Evolutionary conservation across 2,888 invertebrate species (phyloP).

Genomic region (Marronus borbonicus): DNA sequence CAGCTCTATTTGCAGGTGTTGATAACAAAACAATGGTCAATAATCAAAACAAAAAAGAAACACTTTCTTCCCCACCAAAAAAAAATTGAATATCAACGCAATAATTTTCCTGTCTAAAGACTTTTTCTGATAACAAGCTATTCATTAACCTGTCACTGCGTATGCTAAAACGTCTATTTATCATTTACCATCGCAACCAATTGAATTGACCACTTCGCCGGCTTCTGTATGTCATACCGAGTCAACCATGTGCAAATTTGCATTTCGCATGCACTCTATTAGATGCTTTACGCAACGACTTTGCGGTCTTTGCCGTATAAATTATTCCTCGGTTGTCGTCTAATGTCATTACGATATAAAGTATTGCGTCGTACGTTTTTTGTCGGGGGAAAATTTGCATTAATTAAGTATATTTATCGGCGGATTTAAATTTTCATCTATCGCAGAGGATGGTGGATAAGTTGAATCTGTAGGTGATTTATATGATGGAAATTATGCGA

Average conservation of each 20-base stretch:
- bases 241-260: background rate
- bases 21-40: no score
- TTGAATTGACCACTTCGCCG: background rate
- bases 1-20: no score
- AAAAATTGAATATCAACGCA: no score
- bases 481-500: no score
- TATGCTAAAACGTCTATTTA: background rate
- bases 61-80: no score
- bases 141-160: no score
- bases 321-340: conserved; percentile 1
- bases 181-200: background rate
- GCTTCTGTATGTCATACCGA: background rate
- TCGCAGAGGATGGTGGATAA: background rate
- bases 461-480: background rate
- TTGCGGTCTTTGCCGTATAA: background rate
- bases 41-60: no score
- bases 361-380: background rate
- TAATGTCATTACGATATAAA: background rate
- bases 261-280: background rate
- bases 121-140: no score
- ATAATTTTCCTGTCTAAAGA: no score
- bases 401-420: background rate
- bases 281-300: background rate
- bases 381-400: background rate
- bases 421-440: background rate